phyloP scores from a whole-genome alignment of 2,113 vertebrate species.

The Gallinago undulata region DNA sequence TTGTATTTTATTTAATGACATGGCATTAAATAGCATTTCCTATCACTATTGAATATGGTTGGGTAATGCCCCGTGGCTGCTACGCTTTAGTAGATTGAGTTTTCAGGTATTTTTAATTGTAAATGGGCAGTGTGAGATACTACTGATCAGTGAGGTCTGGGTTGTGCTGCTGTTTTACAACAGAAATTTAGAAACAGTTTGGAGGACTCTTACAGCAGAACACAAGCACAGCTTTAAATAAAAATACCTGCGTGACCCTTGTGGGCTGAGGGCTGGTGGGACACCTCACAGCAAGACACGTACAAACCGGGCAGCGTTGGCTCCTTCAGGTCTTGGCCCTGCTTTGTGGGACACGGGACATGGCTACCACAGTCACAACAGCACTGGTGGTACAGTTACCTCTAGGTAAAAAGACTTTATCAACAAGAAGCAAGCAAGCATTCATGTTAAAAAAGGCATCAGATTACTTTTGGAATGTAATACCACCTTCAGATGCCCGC shows the following conservation, averaged over 20 bases:
- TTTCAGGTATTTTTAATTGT: not conserved
- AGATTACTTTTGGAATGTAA: not conserved
- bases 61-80: not conserved
- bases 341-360: rapidly evolving
- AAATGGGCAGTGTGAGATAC: rapidly evolving
- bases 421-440: not conserved
- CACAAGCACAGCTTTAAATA: not conserved
- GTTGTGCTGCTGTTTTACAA: rapidly evolving
- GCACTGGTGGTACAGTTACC: no score
- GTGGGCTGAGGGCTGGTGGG: not conserved
- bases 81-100: no score
- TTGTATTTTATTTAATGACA: rapidly evolving
- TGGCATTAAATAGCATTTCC: rapidly evolving
- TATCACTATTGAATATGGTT: rapidly evolving
- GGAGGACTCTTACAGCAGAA: not conserved
- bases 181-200: not conserved
- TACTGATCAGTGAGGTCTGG: rapidly evolving
- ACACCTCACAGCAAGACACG: no score
- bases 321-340: not conserved
- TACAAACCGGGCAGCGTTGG: rapidly evolving
- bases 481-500: not conserved
- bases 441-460: not conserved
- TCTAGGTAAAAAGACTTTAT: not conserved
- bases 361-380: no score
- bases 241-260: not conserved